A percentile compares a stretch with the other conserved stretches of the same genome.
phyloP scores from a whole-genome alignment of 2,888 invertebrate species.

The Lottia gigantea region DNA sequence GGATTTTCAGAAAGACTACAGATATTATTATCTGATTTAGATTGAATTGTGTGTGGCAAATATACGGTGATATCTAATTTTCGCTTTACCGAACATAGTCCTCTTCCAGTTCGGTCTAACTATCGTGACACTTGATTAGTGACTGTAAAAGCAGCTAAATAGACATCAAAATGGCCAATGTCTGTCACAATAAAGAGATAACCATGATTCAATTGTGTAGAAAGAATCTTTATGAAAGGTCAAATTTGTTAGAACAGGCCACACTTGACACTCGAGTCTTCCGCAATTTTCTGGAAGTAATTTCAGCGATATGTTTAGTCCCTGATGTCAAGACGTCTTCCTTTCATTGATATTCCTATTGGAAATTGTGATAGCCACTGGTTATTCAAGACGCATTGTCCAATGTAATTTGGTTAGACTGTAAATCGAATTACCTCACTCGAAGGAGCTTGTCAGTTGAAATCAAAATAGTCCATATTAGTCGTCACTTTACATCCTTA shows the following conservation, averaged over 20 bases:
- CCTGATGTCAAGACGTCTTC: neutral
- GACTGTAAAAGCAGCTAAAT: slow-evolving; percentile 8
- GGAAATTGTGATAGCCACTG: slow-evolving; percentile 4
- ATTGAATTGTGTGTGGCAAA: no score
- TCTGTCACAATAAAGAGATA: slow-evolving; percentile 6
- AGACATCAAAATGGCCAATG: slow-evolving; percentile 9
- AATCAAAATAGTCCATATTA: slow-evolving; percentile 26
- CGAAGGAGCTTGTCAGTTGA: slow-evolving; percentile 27
- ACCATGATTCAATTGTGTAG: slow-evolving; percentile 9
- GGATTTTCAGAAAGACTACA: no score
- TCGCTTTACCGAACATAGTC: no score
- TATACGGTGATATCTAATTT: no score
- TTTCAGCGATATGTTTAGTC: slow-evolving; percentile 11
- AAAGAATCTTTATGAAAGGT: slow-evolving; percentile 6
- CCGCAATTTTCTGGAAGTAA: slow-evolving; percentile 8
- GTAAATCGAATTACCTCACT: slow-evolving; percentile 27
- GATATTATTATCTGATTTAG: no score
- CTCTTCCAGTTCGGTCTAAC: neutral
- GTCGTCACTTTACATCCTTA: slow-evolving; percentile 34
- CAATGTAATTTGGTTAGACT: slow-evolving; percentile 4
- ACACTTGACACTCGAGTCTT: slow-evolving; percentile 9
- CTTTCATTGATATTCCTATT: neutral
- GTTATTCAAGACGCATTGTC: neutral
- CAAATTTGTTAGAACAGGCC: slow-evolving; percentile 10
- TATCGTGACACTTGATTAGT: slow-evolving; percentile 7